Evolutionary conservation across 2,797 vertebrate species (phyloP).

Genomic region (Myotis findleyi): DNA sequence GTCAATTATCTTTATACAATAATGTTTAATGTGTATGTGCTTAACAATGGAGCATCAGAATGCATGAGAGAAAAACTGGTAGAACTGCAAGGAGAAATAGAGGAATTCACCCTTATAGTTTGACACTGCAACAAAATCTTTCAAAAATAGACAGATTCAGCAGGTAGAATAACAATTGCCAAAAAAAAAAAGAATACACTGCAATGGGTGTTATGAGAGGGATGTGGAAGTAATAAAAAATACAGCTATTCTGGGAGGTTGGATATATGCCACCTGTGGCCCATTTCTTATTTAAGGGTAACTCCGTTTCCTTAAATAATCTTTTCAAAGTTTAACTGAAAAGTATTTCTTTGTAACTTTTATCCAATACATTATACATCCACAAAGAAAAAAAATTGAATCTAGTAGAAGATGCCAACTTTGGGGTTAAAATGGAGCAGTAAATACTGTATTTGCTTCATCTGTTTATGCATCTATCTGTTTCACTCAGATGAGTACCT

Average conservation of each 20-base stretch:
- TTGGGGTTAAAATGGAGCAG: background rate
- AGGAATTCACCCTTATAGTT: background rate
- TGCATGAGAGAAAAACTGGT: background rate
- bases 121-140: background rate
- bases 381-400: background rate
- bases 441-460: background rate
- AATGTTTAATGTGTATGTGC: no score
- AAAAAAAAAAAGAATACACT: background rate
- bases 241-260: background rate
- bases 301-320: background rate
- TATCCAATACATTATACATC: background rate
- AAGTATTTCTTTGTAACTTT: background rate
- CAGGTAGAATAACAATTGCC: background rate
- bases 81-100: background rate
- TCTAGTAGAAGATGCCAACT: background rate
- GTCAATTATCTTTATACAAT: background rate
- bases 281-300: background rate
- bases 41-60: background rate
- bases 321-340: background rate
- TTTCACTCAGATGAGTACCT: background rate
- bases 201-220: background rate
- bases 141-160: background rate
- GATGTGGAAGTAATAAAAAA: background rate
- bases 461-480: background rate
- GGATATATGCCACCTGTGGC: rapidly evolving